Base-by-base conservation (phyloP, 2,113 vertebrate species). In the Eptatretus burgeri region DNA sequence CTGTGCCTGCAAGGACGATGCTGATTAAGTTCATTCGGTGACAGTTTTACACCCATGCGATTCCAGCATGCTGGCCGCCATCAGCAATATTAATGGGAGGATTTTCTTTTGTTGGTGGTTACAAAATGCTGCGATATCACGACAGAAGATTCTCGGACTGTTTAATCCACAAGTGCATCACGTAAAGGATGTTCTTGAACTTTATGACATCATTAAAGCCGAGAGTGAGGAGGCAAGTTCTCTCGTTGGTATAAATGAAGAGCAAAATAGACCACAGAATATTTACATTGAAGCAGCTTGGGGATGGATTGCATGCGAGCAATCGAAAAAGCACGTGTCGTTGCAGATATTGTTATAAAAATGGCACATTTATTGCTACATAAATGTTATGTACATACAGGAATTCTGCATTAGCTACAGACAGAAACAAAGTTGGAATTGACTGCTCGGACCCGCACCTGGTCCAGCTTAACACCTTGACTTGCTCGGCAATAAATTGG, bases 351-450 rank as follows among this genome's bases (percentile, higher is more conserved):
- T 87, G 80, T 83, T 87, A 75, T 85, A 98, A 94, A 84, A 81
- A 93, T 98, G 87, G 91, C 89, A 98, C 89, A 91, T 98, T 98
- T 98, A 98, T 98, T 95, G 84, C 84, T 91, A 94, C 86, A 98
- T 98, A 98, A 95, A 98, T 98, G 89, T 93, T 95, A 96, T 96
- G 85, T 94, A 64, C 62, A 98, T 87, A 98, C 83, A 76, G 76
- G 76, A 77, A 81, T 76, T 80, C 91, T 87, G 82, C 85, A 91
- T 82, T 83, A 83, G 82, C 63, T 81, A 86, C 74, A 77, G 81
- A 89, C 84, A 94, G 82, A 95, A 88, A 81, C 75, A 72, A 73
- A 74, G 66, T 73, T 78, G 82, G 72, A 78, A 82, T 78, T 17
- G 56, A 60, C 56, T 60, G n/a, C 80, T 82, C 73, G 78, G 74